Base-by-base conservation (phyloP, 2,113 vertebrate species). In the Phalacrocorax pelagicus region DNA sequence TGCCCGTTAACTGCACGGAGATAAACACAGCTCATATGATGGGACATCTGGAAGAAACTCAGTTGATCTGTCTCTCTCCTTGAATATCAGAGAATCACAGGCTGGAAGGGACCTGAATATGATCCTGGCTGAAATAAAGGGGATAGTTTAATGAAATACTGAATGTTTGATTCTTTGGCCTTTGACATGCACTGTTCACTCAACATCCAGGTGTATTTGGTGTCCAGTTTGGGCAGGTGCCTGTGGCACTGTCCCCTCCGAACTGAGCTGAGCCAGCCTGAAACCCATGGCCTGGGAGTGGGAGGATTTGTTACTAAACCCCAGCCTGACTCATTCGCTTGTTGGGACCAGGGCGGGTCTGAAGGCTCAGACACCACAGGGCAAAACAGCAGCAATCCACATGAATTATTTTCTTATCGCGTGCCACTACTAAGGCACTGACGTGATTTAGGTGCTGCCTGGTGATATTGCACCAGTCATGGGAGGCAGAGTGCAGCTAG, bases 381-480 rank as follows among this genome's bases (percentile, higher is more conserved):
- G 30, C 30, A 54, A 20, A 69, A 38, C 72, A 88, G 83, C 73
- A 86, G 32, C 40, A 75, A 55, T n/a, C 16, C 58, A 30, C 24
- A 36, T 0, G 14, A 57, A 73, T 70, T 47, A 54, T 49, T 59
- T 30, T 83, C 58, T 14, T 38, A 27, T 11, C 2, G 2, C 1
- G 1, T 40, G 44, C 61, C 80, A 10, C 78, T 75, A 44, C 10
- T 17, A 42, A 85, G n/a, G 18, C 52, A 12, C n/a, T 30, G 1
- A 4, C 1, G 5, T 51, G 73, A 8, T 52, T 9, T 26, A 65
- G 72, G 38, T 47, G 77, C 58, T 87, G 59, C 36, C 63, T 52
- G 65, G 6, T 5, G 23, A 2, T 29, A 6, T 21, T 44, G 72
- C 29, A 55, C 18, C 29, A 15, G n/a, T 1, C 0, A 1, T 20